These are phyloP conservation scores for Drosophila kurseongensis DNA, from an alignment of 1,140 invertebrate species.

Conservation along the genomic window DNA sequence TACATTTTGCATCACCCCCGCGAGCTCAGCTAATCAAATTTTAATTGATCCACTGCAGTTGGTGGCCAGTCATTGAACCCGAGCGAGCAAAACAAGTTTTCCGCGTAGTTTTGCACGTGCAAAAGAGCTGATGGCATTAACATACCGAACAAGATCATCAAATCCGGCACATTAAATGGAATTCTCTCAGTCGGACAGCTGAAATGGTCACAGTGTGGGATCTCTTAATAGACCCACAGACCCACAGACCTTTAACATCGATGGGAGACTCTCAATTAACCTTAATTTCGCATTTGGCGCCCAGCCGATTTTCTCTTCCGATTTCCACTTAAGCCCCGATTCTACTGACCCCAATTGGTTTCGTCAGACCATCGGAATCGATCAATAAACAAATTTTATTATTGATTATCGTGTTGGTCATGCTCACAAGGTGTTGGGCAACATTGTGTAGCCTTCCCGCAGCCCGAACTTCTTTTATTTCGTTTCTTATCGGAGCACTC, in stretches of 20 bases:
- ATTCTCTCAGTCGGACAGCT: neutral
- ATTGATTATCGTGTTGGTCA: conserved; percentile 59
- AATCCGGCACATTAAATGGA: neutral
- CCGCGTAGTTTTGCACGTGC: conserved; percentile 29
- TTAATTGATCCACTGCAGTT: conserved; percentile 11
- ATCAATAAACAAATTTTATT: conserved; percentile 62
- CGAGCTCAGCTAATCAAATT: neutral
- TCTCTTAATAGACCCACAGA: conserved; percentile 20
- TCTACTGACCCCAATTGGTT: conserved; percentile 59
- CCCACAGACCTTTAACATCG: conserved; percentile 36
- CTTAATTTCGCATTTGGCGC: conserved; percentile 64
- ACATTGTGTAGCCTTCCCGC: conserved; percentile 32
- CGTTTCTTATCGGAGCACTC: conserved; percentile 28
- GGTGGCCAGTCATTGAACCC: conserved; percentile 33
- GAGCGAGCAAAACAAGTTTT: conserved; percentile 31
- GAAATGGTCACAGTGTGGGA: neutral
- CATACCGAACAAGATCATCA: conserved; percentile 25
- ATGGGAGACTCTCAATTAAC: conserved; percentile 58
- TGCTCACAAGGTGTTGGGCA: conserved; percentile 46
- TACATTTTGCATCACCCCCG: neutral
- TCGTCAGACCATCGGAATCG: conserved; percentile 20
- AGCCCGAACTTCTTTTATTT: conserved; percentile 23
- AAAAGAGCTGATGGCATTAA: conserved; percentile 16
- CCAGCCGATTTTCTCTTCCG: conserved; percentile 30
- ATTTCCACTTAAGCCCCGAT: conserved; percentile 34